These are phyloP conservation scores for Spheniscus humboldti DNA, from an alignment of 2,797 vertebrate genomes.

Conservation along the genomic window DNA sequence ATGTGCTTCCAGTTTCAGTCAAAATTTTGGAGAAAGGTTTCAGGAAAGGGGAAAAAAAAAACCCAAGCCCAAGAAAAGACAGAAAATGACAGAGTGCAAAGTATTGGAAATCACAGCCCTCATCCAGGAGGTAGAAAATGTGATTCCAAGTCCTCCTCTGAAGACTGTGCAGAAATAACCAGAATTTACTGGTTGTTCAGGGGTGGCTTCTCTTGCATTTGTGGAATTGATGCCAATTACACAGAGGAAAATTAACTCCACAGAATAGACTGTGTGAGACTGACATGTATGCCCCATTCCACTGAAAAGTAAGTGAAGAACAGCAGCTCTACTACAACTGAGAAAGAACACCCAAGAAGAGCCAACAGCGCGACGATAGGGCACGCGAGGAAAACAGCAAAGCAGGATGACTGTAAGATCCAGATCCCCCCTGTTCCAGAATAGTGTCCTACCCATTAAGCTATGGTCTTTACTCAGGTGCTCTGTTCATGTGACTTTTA, in stretches of 20 bases:
- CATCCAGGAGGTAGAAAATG: neutral
- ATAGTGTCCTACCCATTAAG: neutral
- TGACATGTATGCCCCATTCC: neutral
- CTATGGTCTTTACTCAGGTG: neutral
- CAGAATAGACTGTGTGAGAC: neutral
- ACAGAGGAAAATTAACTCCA: neutral
- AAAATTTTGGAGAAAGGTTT: neutral
- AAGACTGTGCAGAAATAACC: neutral
- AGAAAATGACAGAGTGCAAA: neutral
- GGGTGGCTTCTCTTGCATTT: neutral
- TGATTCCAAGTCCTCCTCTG: neutral
- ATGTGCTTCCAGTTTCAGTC: neutral
- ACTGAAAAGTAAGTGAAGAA: neutral
- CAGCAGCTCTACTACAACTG: neutral
- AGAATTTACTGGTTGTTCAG: neutral
- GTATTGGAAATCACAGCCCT: neutral
- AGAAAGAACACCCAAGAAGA: neutral
- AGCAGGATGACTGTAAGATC: neutral
- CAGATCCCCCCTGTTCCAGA: neutral
- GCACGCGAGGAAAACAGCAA: rapidly evolving
- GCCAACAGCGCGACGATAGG: rapidly evolving
- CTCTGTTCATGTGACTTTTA: neutral
- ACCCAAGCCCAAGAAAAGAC: no score
- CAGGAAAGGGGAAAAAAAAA: neutral
- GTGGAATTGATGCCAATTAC: neutral